Conservation (phyloP, 2,113 vertebrate species). For the Calonectris borealis region DNA sequence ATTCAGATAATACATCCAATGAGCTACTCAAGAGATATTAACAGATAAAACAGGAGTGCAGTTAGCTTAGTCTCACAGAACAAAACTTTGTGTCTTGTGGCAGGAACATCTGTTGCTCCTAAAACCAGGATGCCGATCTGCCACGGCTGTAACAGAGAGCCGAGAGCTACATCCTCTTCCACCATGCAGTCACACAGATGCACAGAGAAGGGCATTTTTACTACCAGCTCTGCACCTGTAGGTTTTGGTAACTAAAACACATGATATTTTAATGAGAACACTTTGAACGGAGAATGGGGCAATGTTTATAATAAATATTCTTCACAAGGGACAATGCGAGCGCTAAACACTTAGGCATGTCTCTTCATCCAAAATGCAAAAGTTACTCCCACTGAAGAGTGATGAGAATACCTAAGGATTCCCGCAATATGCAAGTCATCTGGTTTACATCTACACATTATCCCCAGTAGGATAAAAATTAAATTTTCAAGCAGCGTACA, state of each 20-base stretch:
- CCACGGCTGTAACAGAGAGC: rapidly evolving
- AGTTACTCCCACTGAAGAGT: neutral
- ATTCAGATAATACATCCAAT: neutral
- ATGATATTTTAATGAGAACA: neutral
- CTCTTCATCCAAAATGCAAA: neutral
- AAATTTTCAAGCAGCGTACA: neutral
- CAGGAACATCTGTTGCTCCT: neutral
- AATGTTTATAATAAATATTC: neutral
- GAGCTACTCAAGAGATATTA: neutral
- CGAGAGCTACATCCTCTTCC: neutral
- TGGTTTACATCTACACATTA: neutral
- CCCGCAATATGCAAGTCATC: neutral
- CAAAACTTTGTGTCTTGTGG: neutral
- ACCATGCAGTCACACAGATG: neutral
- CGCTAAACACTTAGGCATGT: neutral
- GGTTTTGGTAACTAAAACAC: neutral
- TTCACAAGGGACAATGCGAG: neutral
- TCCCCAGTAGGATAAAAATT: neutral
- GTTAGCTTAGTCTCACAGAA: neutral
- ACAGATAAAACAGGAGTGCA: neutral
- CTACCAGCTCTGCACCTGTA: neutral
- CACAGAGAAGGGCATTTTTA: neutral
- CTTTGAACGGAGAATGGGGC: neutral
- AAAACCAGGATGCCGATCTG: neutral
- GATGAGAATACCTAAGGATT: neutral